phyloP scores from a whole-genome alignment of 2,888 invertebrate genomes.

The Hypselothyrea guttata region DNA sequence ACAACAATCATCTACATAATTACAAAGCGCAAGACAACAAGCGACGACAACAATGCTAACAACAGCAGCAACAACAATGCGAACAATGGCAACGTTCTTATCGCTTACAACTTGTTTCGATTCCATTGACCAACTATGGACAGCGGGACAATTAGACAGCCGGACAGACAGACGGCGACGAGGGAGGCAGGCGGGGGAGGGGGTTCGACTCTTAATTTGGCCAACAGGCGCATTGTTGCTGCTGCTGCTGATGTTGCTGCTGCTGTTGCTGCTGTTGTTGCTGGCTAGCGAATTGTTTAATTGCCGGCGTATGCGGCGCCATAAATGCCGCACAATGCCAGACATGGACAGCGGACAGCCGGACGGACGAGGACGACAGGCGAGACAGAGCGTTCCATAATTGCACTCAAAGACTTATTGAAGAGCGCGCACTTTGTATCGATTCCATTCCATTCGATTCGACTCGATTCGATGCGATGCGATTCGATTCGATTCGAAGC shows the following conservation, averaged over 20 bases:
- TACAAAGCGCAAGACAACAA: constrained; percentile 54
- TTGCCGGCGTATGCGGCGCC: constrained; percentile 73
- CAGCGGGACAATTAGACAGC: constrained; percentile 5
- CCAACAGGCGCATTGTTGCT: constrained; percentile 64
- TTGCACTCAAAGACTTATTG: constrained; percentile 55
- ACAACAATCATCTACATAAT: constrained; percentile 64
- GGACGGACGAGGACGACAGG: background rate
- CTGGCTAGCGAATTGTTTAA: constrained; percentile 65
- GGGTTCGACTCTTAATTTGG: constrained; percentile 57
- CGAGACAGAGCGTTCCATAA: constrained; percentile 48
- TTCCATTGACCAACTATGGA: constrained; percentile 74
- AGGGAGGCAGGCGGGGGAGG: constrained; percentile 26
- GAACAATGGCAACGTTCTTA: constrained; percentile 66
- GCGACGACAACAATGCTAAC: constrained; percentile 24
- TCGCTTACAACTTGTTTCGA: constrained; percentile 75
- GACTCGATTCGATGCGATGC: too few species aligned
- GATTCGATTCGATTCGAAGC: constrained; percentile 8
- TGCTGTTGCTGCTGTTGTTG: constrained; percentile 34
- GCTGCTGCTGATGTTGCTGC: too few species aligned
- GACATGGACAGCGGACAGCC: constrained; percentile 29
- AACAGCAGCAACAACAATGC: constrained; percentile 30
- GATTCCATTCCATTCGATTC: constrained; percentile 14
- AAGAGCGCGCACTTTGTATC: constrained; percentile 43
- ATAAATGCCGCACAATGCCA: constrained; percentile 69
- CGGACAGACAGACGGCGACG: too few species aligned